Conservation (phyloP, 2,797 vertebrate genomes). For the Micropoecilia bifurca region DNA sequence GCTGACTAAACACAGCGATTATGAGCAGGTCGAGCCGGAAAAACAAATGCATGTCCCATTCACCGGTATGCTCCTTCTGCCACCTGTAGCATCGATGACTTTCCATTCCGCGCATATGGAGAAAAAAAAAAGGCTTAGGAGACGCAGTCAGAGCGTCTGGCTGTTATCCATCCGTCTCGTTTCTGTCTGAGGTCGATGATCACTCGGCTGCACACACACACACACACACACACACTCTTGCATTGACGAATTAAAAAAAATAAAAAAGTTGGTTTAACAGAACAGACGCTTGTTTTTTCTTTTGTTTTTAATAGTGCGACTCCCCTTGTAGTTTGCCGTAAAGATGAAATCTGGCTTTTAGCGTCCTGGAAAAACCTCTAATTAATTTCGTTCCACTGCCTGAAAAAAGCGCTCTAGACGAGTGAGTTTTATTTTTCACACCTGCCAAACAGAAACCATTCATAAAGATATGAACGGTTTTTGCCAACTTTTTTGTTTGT, state of each 20-base stretch:
- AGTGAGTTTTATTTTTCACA: constrained; percentile 55
- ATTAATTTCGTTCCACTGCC: constrained; percentile 60
- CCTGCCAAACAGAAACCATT: constrained; percentile 70
- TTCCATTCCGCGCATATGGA: constrained; percentile 51
- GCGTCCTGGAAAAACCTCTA: constrained; percentile 48
- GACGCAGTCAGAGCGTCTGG: constrained; percentile 54
- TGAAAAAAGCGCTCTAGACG: constrained; percentile 45
- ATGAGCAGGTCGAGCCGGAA: constrained; percentile 56
- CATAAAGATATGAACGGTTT: not conserved
- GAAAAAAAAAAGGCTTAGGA: constrained; percentile 46
- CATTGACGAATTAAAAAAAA: constrained; percentile 65
- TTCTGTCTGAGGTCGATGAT: constrained; percentile 68
- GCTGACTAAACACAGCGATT: constrained; percentile 39
- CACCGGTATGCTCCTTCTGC: constrained; percentile 51
- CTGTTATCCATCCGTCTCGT: constrained; percentile 62
- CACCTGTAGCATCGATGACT: constrained; percentile 75
- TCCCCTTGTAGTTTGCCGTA: constrained; percentile 61
- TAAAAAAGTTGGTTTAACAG: constrained; percentile 55
- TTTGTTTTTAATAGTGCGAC: constrained; percentile 58
- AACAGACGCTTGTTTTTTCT: constrained; percentile 39
- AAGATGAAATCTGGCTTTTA: constrained; percentile 61
- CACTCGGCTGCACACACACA: constrained; percentile 57
- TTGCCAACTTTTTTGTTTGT: constrained; percentile 52
- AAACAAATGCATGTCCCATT: constrained; percentile 62
- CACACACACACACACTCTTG: constrained; percentile 20